Evolutionary conservation across 2,888 invertebrate genomes (phyloP).

Genomic region (Ornithoptera priamus): DNA sequence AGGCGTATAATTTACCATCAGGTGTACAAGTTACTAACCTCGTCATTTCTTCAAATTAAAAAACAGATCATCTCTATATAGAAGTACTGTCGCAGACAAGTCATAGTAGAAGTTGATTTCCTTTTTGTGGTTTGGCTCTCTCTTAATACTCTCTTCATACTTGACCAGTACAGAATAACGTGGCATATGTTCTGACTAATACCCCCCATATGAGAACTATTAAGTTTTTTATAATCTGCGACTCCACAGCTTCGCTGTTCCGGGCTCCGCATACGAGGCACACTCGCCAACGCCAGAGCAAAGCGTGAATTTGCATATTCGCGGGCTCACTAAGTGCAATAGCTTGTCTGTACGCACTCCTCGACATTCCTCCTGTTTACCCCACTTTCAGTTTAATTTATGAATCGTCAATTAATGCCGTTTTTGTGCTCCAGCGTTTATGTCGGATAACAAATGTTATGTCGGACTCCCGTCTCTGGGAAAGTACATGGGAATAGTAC

Average conservation of each 20-base stretch:
- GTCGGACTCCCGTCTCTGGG: constrained; percentile 6
- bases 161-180: too few species aligned
- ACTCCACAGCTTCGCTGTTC: constrained; percentile 42
- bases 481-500: constrained; percentile 13
- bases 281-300: constrained; percentile 56
- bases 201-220: neutral
- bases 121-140: too few species aligned
- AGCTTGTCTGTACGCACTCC: constrained; percentile 73
- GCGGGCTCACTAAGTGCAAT: constrained; percentile 75
- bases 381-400: constrained; percentile 46
- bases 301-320: constrained; percentile 76
- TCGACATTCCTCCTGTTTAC: constrained; percentile 61
- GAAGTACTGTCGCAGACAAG: too few species aligned
- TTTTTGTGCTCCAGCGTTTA: constrained; percentile 37
- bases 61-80: too few species aligned
- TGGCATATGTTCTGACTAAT: too few species aligned
- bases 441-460: constrained; percentile 21
- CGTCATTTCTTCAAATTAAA: too few species aligned
- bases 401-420: constrained; percentile 58
- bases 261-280: constrained; percentile 59
- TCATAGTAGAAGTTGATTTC: too few species aligned
- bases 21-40: too few species aligned
- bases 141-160: too few species aligned
- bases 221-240: neutral
- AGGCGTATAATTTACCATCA: too few species aligned